Evolutionary conservation across 2,113 vertebrate genomes (phyloP).

Genomic region (Telmatochromis sp.): DNA sequence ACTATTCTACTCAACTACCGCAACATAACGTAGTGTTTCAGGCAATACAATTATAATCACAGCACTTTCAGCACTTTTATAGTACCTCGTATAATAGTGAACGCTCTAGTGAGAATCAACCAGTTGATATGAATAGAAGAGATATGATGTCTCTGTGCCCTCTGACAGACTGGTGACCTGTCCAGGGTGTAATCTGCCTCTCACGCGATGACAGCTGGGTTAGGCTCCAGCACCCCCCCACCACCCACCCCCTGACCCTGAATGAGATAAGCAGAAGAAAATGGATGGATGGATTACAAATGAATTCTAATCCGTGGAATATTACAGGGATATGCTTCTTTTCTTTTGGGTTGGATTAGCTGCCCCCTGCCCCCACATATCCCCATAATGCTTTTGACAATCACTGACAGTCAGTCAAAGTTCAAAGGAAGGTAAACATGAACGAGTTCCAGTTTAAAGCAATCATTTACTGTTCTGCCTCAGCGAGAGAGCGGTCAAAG

Average conservation of each 20-base stretch:
- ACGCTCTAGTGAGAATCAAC: background rate
- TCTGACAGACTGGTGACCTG: background rate
- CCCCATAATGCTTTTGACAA: background rate
- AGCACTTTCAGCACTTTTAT: background rate
- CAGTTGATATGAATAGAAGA: background rate
- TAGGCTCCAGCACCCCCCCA: background rate
- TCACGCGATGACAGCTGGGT: background rate
- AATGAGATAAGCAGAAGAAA: background rate
- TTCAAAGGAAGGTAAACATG: slow-evolving; percentile 33
- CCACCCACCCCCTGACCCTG: background rate
- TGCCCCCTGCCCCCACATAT: background rate
- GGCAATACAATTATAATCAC: background rate
- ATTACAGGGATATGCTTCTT: background rate
- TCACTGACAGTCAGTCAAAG: slow-evolving; percentile 15
- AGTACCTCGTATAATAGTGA: background rate
- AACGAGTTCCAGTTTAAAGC: slow-evolving; percentile 22
- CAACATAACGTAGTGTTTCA: background rate
- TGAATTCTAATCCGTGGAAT: background rate
- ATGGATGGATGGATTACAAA: background rate
- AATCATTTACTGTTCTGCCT: slow-evolving; percentile 47
- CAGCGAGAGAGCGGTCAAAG: slow-evolving; percentile 30
- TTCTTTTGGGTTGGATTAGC: background rate
- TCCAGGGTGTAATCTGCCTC: background rate
- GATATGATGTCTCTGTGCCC: background rate
- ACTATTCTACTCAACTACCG: background rate